A percentile compares a stretch with the other conserved stretches of the same genome.
phyloP scores from a whole-genome alignment of 2,797 vertebrate species.

The Premnoplex brunnescens region DNA sequence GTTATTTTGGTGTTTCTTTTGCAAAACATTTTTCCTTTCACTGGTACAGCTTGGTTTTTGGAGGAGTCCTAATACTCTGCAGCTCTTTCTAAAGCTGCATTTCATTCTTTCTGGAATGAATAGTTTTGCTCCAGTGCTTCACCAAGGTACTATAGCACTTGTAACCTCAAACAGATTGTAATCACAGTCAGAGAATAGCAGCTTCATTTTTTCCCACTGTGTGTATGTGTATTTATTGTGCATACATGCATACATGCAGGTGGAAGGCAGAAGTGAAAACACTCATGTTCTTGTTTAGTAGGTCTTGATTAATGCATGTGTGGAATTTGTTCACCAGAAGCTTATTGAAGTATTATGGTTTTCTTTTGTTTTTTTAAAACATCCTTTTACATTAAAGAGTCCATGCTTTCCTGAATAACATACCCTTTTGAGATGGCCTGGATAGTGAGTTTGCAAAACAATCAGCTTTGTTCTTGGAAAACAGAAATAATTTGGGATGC shows the following conservation, averaged over 20 bases:
- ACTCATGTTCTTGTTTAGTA: neutral
- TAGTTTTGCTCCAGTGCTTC: neutral
- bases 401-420: neutral
- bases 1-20: neutral
- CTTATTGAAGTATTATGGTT: neutral
- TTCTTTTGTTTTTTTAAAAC: neutral
- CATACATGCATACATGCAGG: neutral
- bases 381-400: neutral
- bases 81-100: neutral
- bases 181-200: neutral
- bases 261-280: neutral
- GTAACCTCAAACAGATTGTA: neutral
- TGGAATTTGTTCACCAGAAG: neutral
- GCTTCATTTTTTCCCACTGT: rapidly evolving
- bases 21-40: neutral
- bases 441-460: neutral
- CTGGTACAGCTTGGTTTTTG: neutral
- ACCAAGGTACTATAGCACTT: neutral
- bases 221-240: neutral
- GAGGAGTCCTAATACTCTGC: neutral
- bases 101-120: neutral
- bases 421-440: neutral
- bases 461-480: neutral
- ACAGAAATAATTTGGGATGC: neutral
- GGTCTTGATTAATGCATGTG: neutral